These are phyloP conservation scores for Orientallactaga sibirica DNA, from an alignment of 2,797 vertebrate genomes.

Conservation along the genomic window DNA sequence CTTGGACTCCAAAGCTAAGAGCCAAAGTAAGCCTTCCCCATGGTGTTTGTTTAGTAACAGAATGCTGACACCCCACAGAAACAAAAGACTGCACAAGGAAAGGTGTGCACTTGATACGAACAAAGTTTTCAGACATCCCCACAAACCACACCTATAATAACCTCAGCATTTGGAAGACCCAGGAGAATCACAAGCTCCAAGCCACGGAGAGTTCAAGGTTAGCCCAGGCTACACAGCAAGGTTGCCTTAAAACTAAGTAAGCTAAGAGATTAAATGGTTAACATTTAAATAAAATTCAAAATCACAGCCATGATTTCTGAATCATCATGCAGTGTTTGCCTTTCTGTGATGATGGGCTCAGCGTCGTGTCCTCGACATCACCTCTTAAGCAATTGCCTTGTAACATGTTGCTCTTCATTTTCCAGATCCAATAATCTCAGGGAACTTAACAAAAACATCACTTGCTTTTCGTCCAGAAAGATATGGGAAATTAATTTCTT, in stretches of 20 bases:
- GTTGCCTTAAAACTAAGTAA: not conserved
- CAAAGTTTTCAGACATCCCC: not conserved
- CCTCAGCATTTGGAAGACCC: not conserved
- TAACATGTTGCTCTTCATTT: not conserved
- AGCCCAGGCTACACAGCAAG: not conserved
- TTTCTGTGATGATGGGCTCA: constrained; percentile 18
- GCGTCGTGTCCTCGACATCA: not conserved
- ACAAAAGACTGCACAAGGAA: not conserved
- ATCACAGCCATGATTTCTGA: constrained; percentile 77
- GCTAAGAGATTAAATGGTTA: constrained; percentile 32
- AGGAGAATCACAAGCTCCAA: not conserved
- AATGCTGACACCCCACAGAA: not conserved
- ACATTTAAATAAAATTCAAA: constrained; percentile 78
- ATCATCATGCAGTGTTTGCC: constrained; percentile 41
- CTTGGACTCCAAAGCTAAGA: not conserved
- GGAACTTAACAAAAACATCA: not conserved
- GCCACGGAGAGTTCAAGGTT: not conserved
- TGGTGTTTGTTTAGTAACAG: not conserved
- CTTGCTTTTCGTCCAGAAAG: constrained; percentile 45
- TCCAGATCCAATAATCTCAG: not conserved
- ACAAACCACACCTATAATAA: not conserved
- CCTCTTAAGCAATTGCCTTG: not conserved
- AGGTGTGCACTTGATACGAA: not conserved
- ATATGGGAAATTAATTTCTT: not conserved
- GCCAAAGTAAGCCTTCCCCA: not conserved